Base-by-base conservation (phyloP, 2,797 vertebrate genomes). In the Syngnathus acus region DNA sequence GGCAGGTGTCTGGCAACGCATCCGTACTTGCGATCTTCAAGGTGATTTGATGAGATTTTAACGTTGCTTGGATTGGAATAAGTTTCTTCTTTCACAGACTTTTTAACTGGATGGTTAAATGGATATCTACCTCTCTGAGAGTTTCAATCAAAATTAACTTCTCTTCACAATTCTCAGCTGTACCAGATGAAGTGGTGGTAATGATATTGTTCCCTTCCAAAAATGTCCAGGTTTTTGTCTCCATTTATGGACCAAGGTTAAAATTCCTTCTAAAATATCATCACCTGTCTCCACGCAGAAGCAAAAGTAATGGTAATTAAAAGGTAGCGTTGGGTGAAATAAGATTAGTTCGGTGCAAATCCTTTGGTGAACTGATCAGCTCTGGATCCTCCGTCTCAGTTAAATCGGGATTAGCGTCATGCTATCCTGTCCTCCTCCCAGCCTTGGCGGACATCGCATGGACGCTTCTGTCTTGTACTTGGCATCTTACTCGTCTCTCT, bases 271-370 rank as follows among this genome's bases (percentile, higher is more conserved):
- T 23, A 3, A 17, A 16, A 3, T 62, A 3, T 32, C n/a, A 43
- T 11, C 16, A n/a, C 40, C 42, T 4, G 9, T 42, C 40, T 9
- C 40, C 40, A 47, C 21, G 47, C 57, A 62, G 61, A 73, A 65
- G 60, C 62, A 62, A 72, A 68, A 76, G 66, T 42, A 45, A 66
- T 51, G 65, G 71, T 73, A 71, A 79, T 74, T 42, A 73, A 77
- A 75, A 17, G 67, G 76, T 87, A 77, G 84, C 72, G 78, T 82
- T 88, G 72, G 81, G 81, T 70, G 61, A 62, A 69, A 81, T 78
- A 47, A 68, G 84, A 89, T 91, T 84, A 89, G 68, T 68, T 62
- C 5, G 48, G 65, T 73, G 76, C 86, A 77, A 87, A 80, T 64
- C 79, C 75, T 48, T 48, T 76, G 69, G 81, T 79, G 76, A 66